phyloP scores from a whole-genome alignment of 2,797 vertebrate genomes.

The Pogonophryne albipinna region DNA sequence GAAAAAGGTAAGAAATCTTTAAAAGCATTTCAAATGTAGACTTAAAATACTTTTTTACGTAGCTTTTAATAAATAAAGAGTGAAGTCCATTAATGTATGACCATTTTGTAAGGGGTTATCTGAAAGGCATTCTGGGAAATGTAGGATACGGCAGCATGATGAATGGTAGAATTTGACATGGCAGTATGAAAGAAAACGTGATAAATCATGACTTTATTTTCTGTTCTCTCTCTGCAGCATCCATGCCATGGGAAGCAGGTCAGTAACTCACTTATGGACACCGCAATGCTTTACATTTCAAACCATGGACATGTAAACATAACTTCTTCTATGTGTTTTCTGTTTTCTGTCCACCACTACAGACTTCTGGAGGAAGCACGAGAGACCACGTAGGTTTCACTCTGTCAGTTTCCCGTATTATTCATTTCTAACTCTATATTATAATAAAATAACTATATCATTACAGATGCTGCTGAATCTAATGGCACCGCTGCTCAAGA shows the following conservation, averaged over 20 bases:
- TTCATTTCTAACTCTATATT: fast-evolving
- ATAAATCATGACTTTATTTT: not conserved
- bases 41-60: not conserved
- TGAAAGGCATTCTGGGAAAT: not conserved
- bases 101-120: not conserved
- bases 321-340: not conserved
- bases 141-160: not conserved
- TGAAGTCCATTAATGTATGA: not conserved
- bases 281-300: not conserved
- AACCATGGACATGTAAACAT: not conserved
- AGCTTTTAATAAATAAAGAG: no score
- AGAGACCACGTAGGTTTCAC: constrained; percentile 26
- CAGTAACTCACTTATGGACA: not conserved
- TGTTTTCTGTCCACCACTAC: not conserved
- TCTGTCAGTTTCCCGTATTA: not conserved
- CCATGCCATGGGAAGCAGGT: constrained; percentile 70
- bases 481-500: not conserved
- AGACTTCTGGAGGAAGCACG: constrained; percentile 69
- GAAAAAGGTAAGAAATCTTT: constrained; percentile 68
- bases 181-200: no score
- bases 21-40: not conserved
- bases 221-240: constrained; percentile 47
- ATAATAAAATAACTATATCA: fast-evolving
- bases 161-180: not conserved
- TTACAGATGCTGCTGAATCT: not conserved